phyloP scores from a whole-genome alignment of 2,888 invertebrate genomes.

The Pristionchus maxplancki region DNA sequence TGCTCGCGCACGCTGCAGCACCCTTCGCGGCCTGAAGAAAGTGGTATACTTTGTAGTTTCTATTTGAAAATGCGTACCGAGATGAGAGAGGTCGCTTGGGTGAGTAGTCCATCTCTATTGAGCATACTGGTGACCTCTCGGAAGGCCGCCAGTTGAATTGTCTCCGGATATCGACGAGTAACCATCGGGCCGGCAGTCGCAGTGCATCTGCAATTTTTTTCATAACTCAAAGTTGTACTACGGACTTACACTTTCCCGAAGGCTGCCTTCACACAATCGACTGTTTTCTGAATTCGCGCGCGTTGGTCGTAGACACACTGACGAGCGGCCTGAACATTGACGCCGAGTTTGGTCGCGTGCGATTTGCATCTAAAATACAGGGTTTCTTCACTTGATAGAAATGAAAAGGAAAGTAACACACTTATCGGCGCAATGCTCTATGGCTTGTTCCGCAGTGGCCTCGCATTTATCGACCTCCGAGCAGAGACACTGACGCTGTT shows the following conservation, averaged over 20 bases:
- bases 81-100: background rate
- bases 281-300: background rate
- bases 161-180: slow-evolving; percentile 23
- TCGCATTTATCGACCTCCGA: background rate
- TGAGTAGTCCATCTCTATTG: background rate
- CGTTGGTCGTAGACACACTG: background rate
- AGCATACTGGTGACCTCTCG: background rate
- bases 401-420: background rate
- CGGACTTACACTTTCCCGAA: background rate
- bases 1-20: background rate
- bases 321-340: background rate
- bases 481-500: background rate
- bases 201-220: background rate
- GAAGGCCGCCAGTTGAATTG: slow-evolving; percentile 29
- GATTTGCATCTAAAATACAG: background rate
- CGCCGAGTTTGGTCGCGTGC: background rate
- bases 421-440: background rate
- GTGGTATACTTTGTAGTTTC: too few species aligned
- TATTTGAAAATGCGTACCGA: background rate
- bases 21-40: background rate
- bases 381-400: background rate
- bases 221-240: background rate
- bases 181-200: background rate
- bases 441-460: background rate
- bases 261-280: background rate